Evolutionary conservation across 2,113 vertebrate genomes (phyloP).

Genomic region (Pardalotus punctatus): DNA sequence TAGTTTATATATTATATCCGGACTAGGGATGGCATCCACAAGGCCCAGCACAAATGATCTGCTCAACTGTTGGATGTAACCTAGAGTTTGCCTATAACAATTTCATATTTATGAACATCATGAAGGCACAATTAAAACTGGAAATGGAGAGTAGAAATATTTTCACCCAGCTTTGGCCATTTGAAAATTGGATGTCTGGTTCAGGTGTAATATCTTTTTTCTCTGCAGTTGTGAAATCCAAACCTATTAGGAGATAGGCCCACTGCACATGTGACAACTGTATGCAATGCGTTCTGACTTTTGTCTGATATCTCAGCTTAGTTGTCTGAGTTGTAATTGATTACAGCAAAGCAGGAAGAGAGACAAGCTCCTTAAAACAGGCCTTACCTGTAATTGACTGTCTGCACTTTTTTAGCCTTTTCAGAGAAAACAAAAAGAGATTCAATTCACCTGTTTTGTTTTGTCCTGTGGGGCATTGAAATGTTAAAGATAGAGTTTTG

Average conservation of each 20-base stretch:
- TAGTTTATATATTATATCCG: not conserved
- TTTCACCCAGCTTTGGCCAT: not conserved
- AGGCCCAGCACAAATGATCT: not conserved
- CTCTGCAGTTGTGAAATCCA: not conserved
- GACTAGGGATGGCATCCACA: not conserved
- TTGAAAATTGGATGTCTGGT: not conserved
- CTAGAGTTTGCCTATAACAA: not conserved
- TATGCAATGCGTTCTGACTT: not conserved
- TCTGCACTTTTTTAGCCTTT: not conserved
- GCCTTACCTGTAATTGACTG: not conserved
- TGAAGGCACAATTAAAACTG: not conserved
- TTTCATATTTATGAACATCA: not conserved
- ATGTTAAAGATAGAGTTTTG: not conserved
- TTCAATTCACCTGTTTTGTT: not conserved
- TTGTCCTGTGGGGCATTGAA: not conserved
- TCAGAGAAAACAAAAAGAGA: not conserved
- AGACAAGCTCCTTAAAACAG: not conserved
- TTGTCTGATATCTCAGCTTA: not conserved
- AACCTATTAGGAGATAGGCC: not conserved
- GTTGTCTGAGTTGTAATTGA: not conserved
- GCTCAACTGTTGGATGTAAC: not conserved
- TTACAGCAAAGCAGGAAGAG: not conserved
- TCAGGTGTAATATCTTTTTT: not conserved
- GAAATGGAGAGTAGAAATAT: not conserved
- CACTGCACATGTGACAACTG: not conserved